Conservation (phyloP, 2,888 invertebrate genomes). For the Conus canariensis region DNA sequence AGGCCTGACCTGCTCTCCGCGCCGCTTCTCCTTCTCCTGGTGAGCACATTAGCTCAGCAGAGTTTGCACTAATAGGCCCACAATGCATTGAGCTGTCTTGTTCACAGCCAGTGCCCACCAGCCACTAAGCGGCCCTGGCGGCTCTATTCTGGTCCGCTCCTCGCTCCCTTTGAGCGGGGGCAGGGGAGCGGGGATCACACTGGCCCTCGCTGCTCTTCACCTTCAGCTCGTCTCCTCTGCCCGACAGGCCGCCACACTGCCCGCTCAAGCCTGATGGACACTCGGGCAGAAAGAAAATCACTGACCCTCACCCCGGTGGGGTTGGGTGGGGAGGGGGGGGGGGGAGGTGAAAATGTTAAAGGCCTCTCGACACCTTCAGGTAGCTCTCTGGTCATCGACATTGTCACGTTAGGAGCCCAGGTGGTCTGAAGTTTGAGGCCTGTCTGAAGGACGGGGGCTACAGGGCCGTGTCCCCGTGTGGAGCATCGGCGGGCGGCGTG, state of each 20-base stretch:
- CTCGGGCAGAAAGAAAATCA: slow-evolving; percentile 30
- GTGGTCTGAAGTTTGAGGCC: background rate
- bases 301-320: slow-evolving; percentile 11
- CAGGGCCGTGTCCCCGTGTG: background rate
- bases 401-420: background rate
- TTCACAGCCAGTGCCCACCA: slow-evolving; percentile 22
- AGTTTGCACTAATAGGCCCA: slow-evolving; percentile 29
- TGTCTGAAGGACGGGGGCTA: background rate
- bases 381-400: background rate
- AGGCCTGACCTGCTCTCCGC: background rate
- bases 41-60: slow-evolving; percentile 19
- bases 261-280: slow-evolving; percentile 7
- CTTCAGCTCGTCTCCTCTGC: background rate
- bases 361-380: slow-evolving; percentile 32
- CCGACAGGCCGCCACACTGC: background rate
- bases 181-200: background rate
- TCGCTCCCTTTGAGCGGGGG: background rate
- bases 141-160: background rate
- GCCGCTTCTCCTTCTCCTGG: background rate
- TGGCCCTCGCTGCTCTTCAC: background rate
- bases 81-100: slow-evolving; percentile 38
- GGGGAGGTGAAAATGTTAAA: slow-evolving; percentile 38
- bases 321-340: background rate
- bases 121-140: slow-evolving; percentile 25
- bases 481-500: background rate